phyloP scores from a whole-genome alignment of 2,888 invertebrate genomes.

The Papilio protenor region DNA sequence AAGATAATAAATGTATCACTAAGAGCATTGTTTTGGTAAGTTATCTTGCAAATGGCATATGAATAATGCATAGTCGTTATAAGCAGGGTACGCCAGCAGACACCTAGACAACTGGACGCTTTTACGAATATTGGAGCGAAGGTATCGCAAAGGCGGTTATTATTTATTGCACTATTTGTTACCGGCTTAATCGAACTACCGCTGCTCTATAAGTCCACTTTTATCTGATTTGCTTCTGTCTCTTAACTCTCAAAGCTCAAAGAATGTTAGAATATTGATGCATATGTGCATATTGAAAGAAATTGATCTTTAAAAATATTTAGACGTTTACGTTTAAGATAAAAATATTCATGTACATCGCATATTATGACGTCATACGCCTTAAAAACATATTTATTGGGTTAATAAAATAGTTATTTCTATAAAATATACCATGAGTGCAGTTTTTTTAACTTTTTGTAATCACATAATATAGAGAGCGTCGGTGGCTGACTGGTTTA shows the following conservation, averaged over 20 bases:
- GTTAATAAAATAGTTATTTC: too few relatives aligned
- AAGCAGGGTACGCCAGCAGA: conserved; percentile 24
- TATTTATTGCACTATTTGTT: conserved; percentile 44
- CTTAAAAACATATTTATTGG: too few relatives aligned
- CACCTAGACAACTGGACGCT: conserved; percentile 45
- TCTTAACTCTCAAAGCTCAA: background rate
- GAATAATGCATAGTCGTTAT: conserved; percentile 70
- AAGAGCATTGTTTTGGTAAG: conserved; percentile 48
- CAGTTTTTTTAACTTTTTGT: too few relatives aligned
- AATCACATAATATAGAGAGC: too few relatives aligned
- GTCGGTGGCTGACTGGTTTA: too few relatives aligned
- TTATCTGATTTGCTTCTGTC: background rate
- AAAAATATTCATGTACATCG: background rate
- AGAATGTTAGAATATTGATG: background rate
- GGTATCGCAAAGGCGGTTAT: conserved; percentile 42
- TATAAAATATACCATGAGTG: too few relatives aligned
- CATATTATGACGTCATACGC: too few relatives aligned
- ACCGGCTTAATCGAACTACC: conserved; percentile 27
- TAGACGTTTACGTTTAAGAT: background rate
- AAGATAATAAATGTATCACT: conserved; percentile 46
- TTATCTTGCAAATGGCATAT: conserved; percentile 57
- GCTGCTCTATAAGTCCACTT: background rate
- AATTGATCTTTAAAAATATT: background rate
- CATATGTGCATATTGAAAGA: too few relatives aligned
- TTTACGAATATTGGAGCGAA: conserved; percentile 45